Conservation (phyloP, 2,113 vertebrate species). For the Platanista minor region DNA sequence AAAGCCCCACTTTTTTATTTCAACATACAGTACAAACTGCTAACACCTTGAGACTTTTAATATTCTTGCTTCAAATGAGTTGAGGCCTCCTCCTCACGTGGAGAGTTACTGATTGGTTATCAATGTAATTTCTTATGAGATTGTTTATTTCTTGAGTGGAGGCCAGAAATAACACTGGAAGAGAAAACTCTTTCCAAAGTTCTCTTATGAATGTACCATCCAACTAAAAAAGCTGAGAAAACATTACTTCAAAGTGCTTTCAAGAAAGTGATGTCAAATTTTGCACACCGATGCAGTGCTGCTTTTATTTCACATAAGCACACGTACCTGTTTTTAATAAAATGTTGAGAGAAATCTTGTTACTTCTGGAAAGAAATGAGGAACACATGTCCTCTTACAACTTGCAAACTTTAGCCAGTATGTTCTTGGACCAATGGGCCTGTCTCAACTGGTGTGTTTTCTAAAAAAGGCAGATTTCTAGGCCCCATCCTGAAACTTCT, state of each 20-base stretch:
- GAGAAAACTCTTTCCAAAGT: not conserved
- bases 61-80: not conserved
- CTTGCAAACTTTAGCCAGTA: not conserved
- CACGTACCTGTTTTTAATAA: not conserved
- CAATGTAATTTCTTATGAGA: not conserved
- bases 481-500: not conserved
- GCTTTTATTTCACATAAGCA: not conserved
- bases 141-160: constrained; percentile 20
- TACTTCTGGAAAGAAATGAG: not conserved
- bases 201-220: not conserved
- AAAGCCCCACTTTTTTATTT: not conserved
- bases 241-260: constrained; percentile 44
- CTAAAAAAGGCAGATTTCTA: not conserved
- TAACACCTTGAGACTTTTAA: not conserved
- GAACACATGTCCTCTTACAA: not conserved
- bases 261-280: not conserved
- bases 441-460: not conserved
- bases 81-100: not conserved
- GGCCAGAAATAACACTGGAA: constrained; percentile 14
- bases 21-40: not conserved
- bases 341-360: not conserved
- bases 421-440: not conserved
- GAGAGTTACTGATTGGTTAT: not conserved
- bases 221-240: constrained; percentile 49
- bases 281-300: not conserved